Percentiles rank a stretch among this genome's conserved stretches.
Evolutionary conservation across 2,888 invertebrate species (phyloP).

Genomic region (Scrobipalpa atriplicella): DNA sequence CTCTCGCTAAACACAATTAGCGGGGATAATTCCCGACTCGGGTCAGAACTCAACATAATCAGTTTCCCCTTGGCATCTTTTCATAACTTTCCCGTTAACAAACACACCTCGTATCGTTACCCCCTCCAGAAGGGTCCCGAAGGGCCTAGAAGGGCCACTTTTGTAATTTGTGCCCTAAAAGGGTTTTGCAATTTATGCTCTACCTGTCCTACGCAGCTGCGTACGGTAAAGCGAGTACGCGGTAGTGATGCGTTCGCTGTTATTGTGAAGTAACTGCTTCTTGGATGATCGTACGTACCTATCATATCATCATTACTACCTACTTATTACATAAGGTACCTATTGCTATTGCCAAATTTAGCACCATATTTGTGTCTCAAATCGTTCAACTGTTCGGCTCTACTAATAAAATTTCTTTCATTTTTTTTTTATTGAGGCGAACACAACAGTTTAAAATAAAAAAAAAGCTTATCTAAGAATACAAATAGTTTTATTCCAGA

Average conservation of each 20-base stretch:
- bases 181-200: slow-evolving; percentile 69
- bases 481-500: no score
- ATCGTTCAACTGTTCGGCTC: no score
- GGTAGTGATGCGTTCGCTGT: background rate
- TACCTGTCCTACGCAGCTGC: slow-evolving; percentile 66
- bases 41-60: background rate
- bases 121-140: slow-evolving; percentile 29
- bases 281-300: background rate
- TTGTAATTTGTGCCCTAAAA: slow-evolving; percentile 65
- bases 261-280: background rate
- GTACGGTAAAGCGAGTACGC: slow-evolving; percentile 32
- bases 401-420: no score
- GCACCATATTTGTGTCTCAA: no score
- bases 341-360: no score
- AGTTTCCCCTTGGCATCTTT: slow-evolving; percentile 37
- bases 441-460: no score
- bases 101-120: slow-evolving; percentile 51
- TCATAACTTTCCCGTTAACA: slow-evolving; percentile 42
- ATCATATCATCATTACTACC: background rate
- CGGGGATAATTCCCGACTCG: slow-evolving; percentile 11
- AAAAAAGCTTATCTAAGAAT: no score
- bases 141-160: slow-evolving; percentile 54
- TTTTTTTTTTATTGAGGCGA: no score
- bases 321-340: background rate
- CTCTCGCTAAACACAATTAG: slow-evolving; percentile 25